These are phyloP conservation scores for Acrocephalus arundinaceus DNA, from an alignment of 2,113 vertebrate genomes.

Conservation along the genomic window DNA sequence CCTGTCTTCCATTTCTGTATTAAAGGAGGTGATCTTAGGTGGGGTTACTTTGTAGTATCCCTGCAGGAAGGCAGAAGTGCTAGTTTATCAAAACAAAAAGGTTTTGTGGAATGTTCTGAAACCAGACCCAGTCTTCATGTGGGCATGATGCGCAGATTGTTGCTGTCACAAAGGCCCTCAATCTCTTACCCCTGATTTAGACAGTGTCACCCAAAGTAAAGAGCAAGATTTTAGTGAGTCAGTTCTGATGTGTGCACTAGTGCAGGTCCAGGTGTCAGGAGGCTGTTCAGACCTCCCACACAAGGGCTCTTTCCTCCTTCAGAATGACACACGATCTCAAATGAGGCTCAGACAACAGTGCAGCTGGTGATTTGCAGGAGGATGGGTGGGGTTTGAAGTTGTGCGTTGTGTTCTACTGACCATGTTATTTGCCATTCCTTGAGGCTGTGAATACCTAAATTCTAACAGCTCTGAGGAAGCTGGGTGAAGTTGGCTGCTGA, in stretches of 20 bases:
- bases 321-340: rapidly evolving
- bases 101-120: background rate
- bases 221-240: background rate
- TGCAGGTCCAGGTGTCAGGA: background rate
- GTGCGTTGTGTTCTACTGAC: background rate
- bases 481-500: background rate
- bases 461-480: background rate
- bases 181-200: background rate
- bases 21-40: background rate
- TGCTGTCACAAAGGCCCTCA: background rate
- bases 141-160: rapidly evolving
- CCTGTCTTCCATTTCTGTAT: background rate
- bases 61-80: background rate
- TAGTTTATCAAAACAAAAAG: background rate
- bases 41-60: background rate
- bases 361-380: background rate
- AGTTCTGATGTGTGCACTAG: background rate
- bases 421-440: background rate
- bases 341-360: background rate
- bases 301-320: background rate
- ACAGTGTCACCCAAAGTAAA: background rate
- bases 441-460: background rate
- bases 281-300: rapidly evolving
- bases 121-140: background rate
- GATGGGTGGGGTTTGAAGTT: background rate